Evolutionary conservation across 2,797 vertebrate species (phyloP), one percentile per base, ranked within the genome.

Genomic region (Notamacropus eugenii): DNA sequence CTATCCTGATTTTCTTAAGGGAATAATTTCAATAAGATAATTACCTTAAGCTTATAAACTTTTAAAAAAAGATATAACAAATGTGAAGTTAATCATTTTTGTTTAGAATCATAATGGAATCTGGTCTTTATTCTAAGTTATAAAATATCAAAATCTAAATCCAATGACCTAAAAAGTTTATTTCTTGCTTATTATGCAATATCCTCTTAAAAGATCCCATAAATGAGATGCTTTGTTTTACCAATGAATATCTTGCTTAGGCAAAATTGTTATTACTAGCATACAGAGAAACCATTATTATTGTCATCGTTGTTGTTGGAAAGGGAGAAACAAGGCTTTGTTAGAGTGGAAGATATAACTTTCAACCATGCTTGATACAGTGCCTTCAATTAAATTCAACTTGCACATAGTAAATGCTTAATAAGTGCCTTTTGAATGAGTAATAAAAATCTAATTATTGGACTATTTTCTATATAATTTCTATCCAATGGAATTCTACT

Each of bases 21-120:
- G 93, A 96, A 97, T 91, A 93, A 92, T 93, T 56, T 96, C 91
- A 94, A 52, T 87, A 93, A 93, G 90, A 94, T 93, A 52, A 91
- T 94, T 95, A 91, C 6, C 24, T 4, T n/a, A 93, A 24, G 16
- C 92, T 93, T 90, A 91, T 92, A 96, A 94, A 90, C 27, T 27
- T 93, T 28, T 46, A n/a, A 55, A 90, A 87, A 50, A 27, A 24
- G 31, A 10, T 82, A 50, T 22, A 87, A 50, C n/a, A 46, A 82
- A 87, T 28, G 8, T 82, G 40, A 50, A 58, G 40, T 29, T n/a
- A 6, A 5, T 55, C 27, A 29, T 91, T 95, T 59, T 90, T 5
- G 14, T 62, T 19, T 28, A 4, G 5, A 95, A 94, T 90, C 93
- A 55, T 91, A 96, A 95, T 96, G 54, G 12, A 13, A 9, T 0